phyloP scores from a whole-genome alignment of 2,113 vertebrate genomes.

The Tympanuchus pallidicinctus region DNA sequence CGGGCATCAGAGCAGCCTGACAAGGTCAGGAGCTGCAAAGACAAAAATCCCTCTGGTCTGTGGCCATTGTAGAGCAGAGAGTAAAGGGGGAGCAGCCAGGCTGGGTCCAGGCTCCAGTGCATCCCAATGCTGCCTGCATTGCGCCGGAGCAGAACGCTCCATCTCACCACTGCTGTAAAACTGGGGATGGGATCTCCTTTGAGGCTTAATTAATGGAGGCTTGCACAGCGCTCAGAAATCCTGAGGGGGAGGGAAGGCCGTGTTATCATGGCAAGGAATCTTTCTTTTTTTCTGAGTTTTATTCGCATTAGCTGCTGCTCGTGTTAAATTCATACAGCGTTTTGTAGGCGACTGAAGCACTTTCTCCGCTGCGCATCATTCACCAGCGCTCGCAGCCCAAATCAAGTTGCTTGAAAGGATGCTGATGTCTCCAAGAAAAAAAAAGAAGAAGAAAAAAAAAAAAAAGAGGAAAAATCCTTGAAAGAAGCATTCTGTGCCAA shows the following conservation, averaged over 20 bases:
- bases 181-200: neutral
- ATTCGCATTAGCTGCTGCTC: neutral
- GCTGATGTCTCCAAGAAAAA: neutral
- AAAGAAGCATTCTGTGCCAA: conserved; percentile 8
- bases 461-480: neutral
- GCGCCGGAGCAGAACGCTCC: neutral
- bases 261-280: neutral
- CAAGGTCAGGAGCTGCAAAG: neutral
- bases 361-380: neutral
- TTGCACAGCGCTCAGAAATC: neutral
- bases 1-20: accelerated
- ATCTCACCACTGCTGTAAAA: neutral
- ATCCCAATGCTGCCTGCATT: accelerated
- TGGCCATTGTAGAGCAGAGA: neutral
- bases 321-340: neutral
- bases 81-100: accelerated
- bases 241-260: neutral
- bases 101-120: accelerated
- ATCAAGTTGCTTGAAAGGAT: neutral
- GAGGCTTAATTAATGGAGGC: neutral
- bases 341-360: neutral
- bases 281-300: neutral
- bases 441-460: too few species aligned
- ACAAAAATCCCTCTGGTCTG: neutral
- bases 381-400: neutral